phyloP scores from a whole-genome alignment of 2,113 vertebrate genomes.

The Bambusicola thoracicus region DNA sequence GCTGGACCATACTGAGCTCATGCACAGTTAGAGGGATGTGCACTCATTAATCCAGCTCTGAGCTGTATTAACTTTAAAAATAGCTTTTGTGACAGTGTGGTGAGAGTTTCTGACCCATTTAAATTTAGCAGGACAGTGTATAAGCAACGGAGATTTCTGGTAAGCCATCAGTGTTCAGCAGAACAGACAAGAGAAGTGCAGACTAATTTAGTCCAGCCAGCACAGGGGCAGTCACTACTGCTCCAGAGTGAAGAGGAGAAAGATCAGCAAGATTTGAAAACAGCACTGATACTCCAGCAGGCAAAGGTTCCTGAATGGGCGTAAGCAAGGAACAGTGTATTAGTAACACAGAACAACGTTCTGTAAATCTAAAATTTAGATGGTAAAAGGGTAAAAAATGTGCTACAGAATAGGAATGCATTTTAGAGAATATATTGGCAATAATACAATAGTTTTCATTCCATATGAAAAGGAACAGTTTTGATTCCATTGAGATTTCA shows the following conservation, averaged over 20 bases:
- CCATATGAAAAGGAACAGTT: neutral
- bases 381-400: neutral
- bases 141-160: conserved; percentile 22
- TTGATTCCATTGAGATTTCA: neutral
- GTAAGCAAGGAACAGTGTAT: neutral
- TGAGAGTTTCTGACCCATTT: conserved; percentile 69
- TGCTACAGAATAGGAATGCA: neutral
- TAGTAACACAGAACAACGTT: neutral
- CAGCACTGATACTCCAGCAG: neutral
- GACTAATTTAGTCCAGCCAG: neutral
- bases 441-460: neutral
- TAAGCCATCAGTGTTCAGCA: conserved; percentile 7
- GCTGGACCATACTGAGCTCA: conserved; percentile 18
- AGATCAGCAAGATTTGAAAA: neutral
- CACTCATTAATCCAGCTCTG: conserved; percentile 51
- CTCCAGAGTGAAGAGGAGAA: neutral
- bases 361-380: neutral
- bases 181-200: neutral
- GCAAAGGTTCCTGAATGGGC: neutral
- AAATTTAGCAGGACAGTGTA: conserved; percentile 42
- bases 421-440: neutral
- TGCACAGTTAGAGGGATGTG: conserved; percentile 24
- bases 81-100: conserved; percentile 56
- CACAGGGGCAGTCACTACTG: neutral
- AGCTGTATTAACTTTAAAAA: conserved; percentile 72